These are phyloP conservation scores for Cryptomyrus ogoouensis DNA, from an alignment of 2,113 vertebrate species.

Conservation along the genomic window DNA sequence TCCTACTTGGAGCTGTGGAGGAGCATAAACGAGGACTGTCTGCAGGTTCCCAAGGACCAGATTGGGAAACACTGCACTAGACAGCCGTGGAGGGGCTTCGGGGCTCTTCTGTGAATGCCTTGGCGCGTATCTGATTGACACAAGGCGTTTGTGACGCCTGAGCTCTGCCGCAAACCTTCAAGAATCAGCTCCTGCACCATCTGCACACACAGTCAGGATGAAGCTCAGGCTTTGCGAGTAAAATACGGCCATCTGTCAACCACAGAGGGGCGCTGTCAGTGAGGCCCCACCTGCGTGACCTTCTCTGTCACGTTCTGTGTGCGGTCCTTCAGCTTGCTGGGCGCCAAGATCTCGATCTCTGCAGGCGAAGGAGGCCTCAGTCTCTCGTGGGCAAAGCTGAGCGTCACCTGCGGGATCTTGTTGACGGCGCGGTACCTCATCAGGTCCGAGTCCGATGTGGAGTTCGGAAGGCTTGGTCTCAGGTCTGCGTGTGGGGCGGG, in stretches of 20 bases:
- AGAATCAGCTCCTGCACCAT: background rate
- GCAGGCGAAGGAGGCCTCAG: constrained; percentile 81
- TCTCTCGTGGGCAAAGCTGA: constrained; percentile 86
- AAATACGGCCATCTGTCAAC: background rate
- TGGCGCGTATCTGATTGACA: background rate
- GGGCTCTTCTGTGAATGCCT: background rate
- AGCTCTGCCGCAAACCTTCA: background rate
- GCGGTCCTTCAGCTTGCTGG: constrained; percentile 88
- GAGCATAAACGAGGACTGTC: background rate
- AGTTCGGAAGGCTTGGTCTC: constrained; percentile 75
- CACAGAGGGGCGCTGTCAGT: background rate
- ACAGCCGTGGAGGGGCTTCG: background rate
- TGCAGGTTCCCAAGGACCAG: background rate
- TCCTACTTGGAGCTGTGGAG: background rate
- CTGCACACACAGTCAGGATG: background rate
- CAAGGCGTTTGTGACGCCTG: background rate
- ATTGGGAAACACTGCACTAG: background rate
- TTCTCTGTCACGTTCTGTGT: constrained; percentile 97
- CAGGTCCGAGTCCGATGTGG: constrained; percentile 79
- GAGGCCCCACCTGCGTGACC: constrained; percentile 64
- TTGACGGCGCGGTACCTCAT: constrained; percentile 80
- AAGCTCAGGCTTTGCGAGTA: background rate
- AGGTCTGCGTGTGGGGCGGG: constrained; percentile 46
- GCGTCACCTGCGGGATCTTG: constrained; percentile 87
- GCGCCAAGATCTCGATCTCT: constrained; percentile 92